Evolutionary conservation across 2,797 vertebrate species (phyloP).

Genomic region (Thripadectes ignobilis): DNA sequence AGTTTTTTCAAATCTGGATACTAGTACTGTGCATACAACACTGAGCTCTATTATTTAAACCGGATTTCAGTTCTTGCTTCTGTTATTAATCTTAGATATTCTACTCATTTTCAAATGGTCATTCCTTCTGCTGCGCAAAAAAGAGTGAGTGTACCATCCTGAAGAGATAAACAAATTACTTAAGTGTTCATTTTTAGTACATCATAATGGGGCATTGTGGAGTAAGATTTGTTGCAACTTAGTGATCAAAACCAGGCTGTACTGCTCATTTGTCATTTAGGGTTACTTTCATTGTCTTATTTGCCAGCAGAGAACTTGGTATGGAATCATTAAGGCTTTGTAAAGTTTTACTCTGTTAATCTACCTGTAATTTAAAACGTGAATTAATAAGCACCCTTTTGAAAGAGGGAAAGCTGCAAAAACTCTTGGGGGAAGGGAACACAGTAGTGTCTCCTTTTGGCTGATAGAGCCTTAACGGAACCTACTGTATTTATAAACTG

Average conservation of each 20-base stretch:
- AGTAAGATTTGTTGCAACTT: background rate
- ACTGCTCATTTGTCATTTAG: background rate
- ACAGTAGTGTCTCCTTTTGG: background rate
- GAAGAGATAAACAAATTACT: background rate
- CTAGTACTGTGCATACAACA: background rate
- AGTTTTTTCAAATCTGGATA: background rate
- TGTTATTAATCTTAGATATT: accelerated
- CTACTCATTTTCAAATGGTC: accelerated
- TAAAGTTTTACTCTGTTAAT: background rate
- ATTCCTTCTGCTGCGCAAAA: accelerated
- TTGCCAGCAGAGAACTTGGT: accelerated
- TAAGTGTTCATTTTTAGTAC: background rate
- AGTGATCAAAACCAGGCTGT: background rate
- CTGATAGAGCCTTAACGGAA: background rate
- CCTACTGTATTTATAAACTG: background rate
- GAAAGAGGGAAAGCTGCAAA: background rate
- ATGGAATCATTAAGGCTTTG: background rate
- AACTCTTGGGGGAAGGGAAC: accelerated
- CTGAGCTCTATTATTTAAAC: background rate
- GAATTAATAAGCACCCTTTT: background rate
- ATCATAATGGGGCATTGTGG: accelerated
- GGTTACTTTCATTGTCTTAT: background rate
- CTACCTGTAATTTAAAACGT: background rate
- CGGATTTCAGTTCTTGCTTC: background rate
- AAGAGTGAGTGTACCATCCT: background rate